Evolutionary conservation across 2,113 vertebrate genomes (phyloP), one percentile per base, ranked within the genome.

Genomic region (Myocastor coypus): DNA sequence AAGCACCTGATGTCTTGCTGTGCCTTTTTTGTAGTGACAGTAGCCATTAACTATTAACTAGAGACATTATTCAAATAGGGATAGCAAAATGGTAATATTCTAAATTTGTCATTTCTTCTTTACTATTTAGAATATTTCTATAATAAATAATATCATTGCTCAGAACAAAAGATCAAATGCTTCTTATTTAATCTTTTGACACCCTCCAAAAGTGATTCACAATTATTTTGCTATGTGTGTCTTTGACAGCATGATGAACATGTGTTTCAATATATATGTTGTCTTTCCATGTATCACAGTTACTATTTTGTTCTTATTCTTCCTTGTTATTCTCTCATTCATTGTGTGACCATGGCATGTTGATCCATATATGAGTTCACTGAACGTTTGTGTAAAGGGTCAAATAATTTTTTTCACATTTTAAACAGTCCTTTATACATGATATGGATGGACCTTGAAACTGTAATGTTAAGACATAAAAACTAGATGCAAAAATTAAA

Each of bases 81-180:
- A 64, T 71, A 57, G 42, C 7, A 87, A 78, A 71, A 92, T 77
- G 42, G 42, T 22, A 42, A 78, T 59, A 34, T 7, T 73, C 30
- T 84, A 68, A 87, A 87, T 93, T 90, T 78, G 81, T 78, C 55
- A 75, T 55, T 83, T 12, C 6, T 77, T 86, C n/a, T 90, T 86
- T 26, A 73, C 83, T 87, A 80, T 19, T 19, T 82, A 37, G 13
- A 37, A 0, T 77, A 26, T 66, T 80, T 92, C 46, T 66, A 55
- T 93, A n/a, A 57, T 57, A 80, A 89, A 87, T 92, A 50, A 40
- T 40, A 87, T 57, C 46, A 37, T 93, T 52, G 55, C 16, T 24
- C 52, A 57, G 12, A 57, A 40, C 8, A 80, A 87, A 89, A 93
- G 66, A 4, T 88, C 77, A 88, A 83, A 30, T 83, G 8, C 17